A percentile compares a stretch with the other conserved stretches of the same genome.
Evolutionary conservation across 1,140 invertebrate genomes (phyloP).

Genomic region (Hylaeus volcanicus): DNA sequence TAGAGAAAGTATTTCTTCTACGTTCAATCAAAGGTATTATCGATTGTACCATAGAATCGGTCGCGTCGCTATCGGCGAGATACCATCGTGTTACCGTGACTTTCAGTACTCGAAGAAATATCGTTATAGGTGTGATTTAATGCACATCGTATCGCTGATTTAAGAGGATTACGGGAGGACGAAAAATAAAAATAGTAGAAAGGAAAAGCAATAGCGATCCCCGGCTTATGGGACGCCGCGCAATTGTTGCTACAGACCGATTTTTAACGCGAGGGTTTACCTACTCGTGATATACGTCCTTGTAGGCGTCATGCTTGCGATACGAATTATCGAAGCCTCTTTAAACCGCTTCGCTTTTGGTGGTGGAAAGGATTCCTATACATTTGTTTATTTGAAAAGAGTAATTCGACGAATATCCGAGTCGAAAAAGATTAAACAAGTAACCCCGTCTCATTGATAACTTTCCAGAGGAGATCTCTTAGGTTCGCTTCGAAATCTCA

Average conservation of each 20-base stretch:
- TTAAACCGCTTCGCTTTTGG: no score
- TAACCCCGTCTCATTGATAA: no score
- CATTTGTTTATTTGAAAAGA: no score
- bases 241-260: conserved; percentile 38
- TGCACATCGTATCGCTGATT: conserved; percentile 31
- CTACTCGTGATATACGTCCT: no score
- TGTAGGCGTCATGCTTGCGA: no score
- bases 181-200: conserved; percentile 18
- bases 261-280: conserved; percentile 24
- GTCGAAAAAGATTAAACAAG: no score
- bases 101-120: conserved; percentile 55
- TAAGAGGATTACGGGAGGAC: conserved; percentile 53
- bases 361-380: no score
- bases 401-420: no score
- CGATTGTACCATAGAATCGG: no score
- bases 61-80: neutral
- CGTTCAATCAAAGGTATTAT: no score
- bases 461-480: neutral
- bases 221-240: conserved; percentile 6
- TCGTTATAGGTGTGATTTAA: conserved; percentile 60
- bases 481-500: neutral
- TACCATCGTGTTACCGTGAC: conserved; percentile 34
- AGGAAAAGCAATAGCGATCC: neutral
- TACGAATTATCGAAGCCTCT: no score
- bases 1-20: no score